Percentiles rank a stretch among this genome's conserved stretches.
Evolutionary conservation across 2,113 vertebrate species (phyloP).

Genomic region (Ictalurus furcatus): DNA sequence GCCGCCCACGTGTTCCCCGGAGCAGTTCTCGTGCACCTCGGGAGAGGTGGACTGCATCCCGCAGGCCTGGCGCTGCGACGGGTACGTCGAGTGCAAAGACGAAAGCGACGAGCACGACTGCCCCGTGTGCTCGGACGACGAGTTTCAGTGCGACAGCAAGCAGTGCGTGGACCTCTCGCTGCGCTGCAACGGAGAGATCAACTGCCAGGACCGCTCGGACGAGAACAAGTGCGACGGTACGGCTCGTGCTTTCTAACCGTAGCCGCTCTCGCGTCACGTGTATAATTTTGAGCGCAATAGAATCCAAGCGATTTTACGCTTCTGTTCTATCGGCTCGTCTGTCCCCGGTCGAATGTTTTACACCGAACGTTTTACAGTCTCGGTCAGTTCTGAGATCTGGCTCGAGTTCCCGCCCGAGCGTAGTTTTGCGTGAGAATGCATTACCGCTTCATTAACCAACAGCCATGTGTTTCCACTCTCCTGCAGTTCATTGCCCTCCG

Average conservation of each 20-base stretch:
- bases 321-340: neutral
- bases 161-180: constrained; percentile 86
- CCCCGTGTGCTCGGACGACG: constrained; percentile 85
- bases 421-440: neutral
- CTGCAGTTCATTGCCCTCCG: constrained; percentile 80
- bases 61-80: constrained; percentile 91
- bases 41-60: constrained; percentile 98
- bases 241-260: neutral
- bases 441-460: neutral
- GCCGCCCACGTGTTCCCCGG: constrained; percentile 94
- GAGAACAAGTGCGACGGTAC: constrained; percentile 92
- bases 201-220: constrained; percentile 94
- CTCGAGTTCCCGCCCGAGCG: neutral
- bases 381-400: neutral
- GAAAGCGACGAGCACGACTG: constrained; percentile 93
- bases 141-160: constrained; percentile 94
- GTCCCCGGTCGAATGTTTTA: neutral
- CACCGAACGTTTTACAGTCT: neutral
- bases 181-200: constrained; percentile 87
- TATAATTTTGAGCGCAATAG: no score
- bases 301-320: neutral
- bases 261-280: no score
- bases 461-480: neutral
- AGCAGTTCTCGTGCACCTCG: constrained; percentile 92
- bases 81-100: constrained; percentile 90